phyloP scores from a whole-genome alignment of 2,113 vertebrate species.

The Pagrus major region DNA sequence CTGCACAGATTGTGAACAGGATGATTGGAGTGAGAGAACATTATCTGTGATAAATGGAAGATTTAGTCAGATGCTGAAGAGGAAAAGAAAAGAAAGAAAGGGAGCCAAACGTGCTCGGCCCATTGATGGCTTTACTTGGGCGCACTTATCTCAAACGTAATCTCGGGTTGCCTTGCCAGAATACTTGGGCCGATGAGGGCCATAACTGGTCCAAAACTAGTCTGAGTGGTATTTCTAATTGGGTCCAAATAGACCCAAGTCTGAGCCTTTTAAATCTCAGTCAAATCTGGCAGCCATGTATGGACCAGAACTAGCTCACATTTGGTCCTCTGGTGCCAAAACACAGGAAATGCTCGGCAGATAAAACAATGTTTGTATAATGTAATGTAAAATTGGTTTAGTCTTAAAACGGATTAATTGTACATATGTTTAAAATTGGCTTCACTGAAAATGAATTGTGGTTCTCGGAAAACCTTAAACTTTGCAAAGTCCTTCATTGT shows the following conservation, averaged over 20 bases:
- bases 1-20: neutral
- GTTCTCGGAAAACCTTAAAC: neutral
- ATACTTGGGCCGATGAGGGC: neutral
- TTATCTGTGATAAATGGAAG: neutral
- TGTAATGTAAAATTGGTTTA: neutral
- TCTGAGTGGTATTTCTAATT: neutral
- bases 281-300: neutral
- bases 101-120: neutral
- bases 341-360: neutral
- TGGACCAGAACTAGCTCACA: neutral
- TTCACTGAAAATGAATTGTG: neutral
- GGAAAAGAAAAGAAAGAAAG: too few relatives aligned
- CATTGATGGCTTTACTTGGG: neutral
- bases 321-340: slow-evolving; percentile 11
- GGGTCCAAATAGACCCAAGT: neutral
- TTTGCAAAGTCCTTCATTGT: neutral
- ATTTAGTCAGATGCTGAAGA: neutral
- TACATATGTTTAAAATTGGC: neutral
- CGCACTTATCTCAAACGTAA: neutral
- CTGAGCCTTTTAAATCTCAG: neutral
- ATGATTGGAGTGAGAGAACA: slow-evolving; percentile 1
- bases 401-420: neutral
- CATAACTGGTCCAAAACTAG: slow-evolving; percentile 5
- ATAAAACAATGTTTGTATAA: neutral
- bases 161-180: neutral